Conservation (phyloP, 2,113 vertebrate genomes). For the Benitochromis conjunctus region DNA sequence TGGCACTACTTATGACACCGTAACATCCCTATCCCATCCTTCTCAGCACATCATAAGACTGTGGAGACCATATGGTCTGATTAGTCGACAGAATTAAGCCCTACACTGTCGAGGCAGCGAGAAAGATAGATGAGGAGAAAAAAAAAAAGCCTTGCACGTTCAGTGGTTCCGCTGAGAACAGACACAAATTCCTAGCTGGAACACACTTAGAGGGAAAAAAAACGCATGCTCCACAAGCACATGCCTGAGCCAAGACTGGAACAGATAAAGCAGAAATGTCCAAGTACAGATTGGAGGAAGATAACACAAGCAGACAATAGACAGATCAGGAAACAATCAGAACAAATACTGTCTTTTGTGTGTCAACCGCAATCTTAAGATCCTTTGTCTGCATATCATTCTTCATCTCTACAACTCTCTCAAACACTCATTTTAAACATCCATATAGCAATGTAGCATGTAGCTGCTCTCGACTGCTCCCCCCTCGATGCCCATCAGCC, state of each 20-base stretch:
- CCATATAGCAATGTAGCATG: background rate
- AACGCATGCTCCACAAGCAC: background rate
- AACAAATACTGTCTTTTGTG: background rate
- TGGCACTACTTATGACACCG: slow-evolving; percentile 29
- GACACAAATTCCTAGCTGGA: slow-evolving; percentile 42
- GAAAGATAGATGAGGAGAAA: background rate
- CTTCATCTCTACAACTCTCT: background rate
- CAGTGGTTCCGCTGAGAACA: slow-evolving; percentile 8
- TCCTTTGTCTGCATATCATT: slow-evolving; percentile 3
- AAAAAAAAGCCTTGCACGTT: slow-evolving; percentile 1
- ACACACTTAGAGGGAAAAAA: background rate
- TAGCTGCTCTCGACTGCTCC: background rate
- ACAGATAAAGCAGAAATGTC: background rate
- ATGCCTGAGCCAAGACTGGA: background rate
- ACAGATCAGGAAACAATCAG: slow-evolving; percentile 11
- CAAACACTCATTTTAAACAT: background rate
- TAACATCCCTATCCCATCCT: slow-evolving; percentile 31
- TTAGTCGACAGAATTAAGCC: slow-evolving; percentile 60
- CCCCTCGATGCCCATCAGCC: slow-evolving; percentile 27
- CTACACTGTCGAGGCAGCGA: slow-evolving; percentile 37
- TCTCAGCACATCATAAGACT: slow-evolving; percentile 55
- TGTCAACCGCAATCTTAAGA: background rate
- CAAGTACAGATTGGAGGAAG: background rate
- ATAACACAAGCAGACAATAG: slow-evolving; percentile 21
- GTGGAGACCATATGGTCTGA: slow-evolving; percentile 62